Base-by-base conservation (phyloP, 2,888 invertebrate genomes). In the Metacarcinus magister region DNA sequence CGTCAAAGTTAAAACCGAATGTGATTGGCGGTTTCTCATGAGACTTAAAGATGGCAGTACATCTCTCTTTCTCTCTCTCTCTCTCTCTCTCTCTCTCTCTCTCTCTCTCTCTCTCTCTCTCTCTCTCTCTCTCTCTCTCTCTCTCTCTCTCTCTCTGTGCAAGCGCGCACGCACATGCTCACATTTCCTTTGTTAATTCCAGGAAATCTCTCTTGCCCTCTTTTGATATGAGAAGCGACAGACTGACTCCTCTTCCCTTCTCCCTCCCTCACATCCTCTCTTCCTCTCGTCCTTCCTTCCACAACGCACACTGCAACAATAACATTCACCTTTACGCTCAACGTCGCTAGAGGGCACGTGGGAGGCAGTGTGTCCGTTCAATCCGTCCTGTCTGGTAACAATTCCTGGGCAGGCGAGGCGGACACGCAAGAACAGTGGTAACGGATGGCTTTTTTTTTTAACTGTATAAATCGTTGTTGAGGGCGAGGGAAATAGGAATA, bases 41-140 rank as follows among this genome's bases (percentile, higher is more conserved):
- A 23, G 82, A 82, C 19, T 82, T 82, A 32, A 32, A 5, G 32
- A 82, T 82, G 82, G n/a, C 28, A 75, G 2, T 75, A 75, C 4
- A 28, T 3, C n/a, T 28, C 28, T 28, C 28, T 28, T 10, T 75
- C 75, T 75, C 75, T 75, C 75, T 75, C 75, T 75, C 75, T 75
- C 75, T 75, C 75, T 75, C 75, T 75, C 82, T 82, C 82, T 82
- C 82, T 82, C 82, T 82, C 82, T 67, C 54, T 54, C 54, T 54
- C 54, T 54, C 54, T 54, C 54, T 54, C 54, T 54, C 54, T 54
- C 54, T 54, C 54, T 54, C 54, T 54, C 54, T 54, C 54, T 54
- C 67, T 67, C n/a, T n/a, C n/a, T n/a, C n/a, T 67, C 67, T 67
- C 67, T 67, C 67, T 67, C 67, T 67, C 67, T 67, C 67, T 67